phyloP scores from a whole-genome alignment of 2,797 vertebrate genomes.

The Melanotaenia trifasciata region DNA sequence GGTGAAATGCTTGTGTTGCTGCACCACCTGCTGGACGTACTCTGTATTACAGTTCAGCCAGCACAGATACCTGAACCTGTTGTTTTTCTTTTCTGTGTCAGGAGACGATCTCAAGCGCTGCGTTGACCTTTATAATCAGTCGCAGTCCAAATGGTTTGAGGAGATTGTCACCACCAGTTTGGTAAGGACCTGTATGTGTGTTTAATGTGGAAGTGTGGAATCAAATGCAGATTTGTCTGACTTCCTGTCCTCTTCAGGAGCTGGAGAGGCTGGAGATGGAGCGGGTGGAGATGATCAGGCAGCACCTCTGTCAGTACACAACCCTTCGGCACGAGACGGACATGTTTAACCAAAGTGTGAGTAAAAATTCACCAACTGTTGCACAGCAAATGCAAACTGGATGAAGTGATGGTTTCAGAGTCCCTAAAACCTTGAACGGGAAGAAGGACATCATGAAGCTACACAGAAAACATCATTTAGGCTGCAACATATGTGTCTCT shows the following conservation, averaged over 20 bases:
- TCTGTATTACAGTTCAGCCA: neutral
- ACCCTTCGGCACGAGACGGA: slow-evolving; percentile 97
- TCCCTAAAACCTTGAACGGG: too few relatives aligned
- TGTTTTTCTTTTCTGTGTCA: slow-evolving; percentile 54
- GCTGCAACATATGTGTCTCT: too few relatives aligned
- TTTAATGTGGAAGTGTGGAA: neutral
- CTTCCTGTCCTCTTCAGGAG: slow-evolving; percentile 81
- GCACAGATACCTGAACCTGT: neutral
- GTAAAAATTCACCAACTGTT: slow-evolving; percentile 57
- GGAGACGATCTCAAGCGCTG: slow-evolving; percentile 98
- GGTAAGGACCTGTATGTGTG: slow-evolving; percentile 77
- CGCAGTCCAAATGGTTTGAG: slow-evolving; percentile 99
- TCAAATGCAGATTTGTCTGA: neutral
- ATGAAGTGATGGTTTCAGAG: too few relatives aligned
- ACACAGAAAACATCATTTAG: too few relatives aligned
- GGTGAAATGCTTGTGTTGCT: neutral
- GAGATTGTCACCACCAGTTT: slow-evolving; percentile 98
- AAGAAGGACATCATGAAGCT: too few relatives aligned
- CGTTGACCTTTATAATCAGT: slow-evolving; percentile 97
- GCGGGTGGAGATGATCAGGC: slow-evolving; percentile 95
- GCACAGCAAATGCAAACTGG: too few relatives aligned
- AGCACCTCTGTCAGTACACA: slow-evolving; percentile 97
- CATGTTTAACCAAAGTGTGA: slow-evolving; percentile 99
- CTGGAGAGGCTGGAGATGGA: slow-evolving; percentile 96
- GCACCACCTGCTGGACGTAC: slow-evolving; percentile 43